Evolutionary conservation across 2,797 vertebrate species (phyloP).

Genomic region (Trichosurus vulpecula): DNA sequence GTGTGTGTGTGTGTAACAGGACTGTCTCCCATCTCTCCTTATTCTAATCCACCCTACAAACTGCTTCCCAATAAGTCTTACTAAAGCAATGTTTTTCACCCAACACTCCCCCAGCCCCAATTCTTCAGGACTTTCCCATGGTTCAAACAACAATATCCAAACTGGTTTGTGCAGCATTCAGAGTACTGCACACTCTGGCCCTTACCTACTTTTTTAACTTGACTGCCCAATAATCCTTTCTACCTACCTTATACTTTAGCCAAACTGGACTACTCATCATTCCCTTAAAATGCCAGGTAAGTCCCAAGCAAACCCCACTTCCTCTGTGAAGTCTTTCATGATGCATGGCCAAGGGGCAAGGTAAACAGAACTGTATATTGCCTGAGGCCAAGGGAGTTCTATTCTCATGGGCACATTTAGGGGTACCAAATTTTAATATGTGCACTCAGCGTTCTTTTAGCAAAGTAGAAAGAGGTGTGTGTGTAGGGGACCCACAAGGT

Average conservation of each 20-base stretch:
- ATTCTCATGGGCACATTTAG: background rate
- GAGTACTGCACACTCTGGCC: background rate
- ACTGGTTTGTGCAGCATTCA: background rate
- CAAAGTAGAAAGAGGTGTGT: background rate
- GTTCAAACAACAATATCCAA: background rate
- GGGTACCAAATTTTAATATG: background rate
- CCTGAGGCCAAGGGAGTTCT: background rate
- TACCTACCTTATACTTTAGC: no score
- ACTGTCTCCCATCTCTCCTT: background rate
- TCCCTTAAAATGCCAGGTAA: background rate
- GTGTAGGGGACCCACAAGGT: no score
- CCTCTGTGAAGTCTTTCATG: background rate
- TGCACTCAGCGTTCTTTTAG: background rate
- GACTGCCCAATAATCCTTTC: background rate
- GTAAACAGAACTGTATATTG: background rate
- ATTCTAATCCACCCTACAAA: conserved; percentile 23
- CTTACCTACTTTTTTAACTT: background rate
- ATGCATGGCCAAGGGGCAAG: background rate
- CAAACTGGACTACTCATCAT: background rate
- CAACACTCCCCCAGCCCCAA: background rate
- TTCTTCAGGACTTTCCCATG: background rate
- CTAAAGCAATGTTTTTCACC: background rate
- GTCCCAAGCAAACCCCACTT: background rate
- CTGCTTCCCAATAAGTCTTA: background rate
- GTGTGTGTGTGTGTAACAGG: no score